Evolutionary conservation across 2,113 vertebrate genomes (phyloP).

Genomic region (Chionomys nivalis): DNA sequence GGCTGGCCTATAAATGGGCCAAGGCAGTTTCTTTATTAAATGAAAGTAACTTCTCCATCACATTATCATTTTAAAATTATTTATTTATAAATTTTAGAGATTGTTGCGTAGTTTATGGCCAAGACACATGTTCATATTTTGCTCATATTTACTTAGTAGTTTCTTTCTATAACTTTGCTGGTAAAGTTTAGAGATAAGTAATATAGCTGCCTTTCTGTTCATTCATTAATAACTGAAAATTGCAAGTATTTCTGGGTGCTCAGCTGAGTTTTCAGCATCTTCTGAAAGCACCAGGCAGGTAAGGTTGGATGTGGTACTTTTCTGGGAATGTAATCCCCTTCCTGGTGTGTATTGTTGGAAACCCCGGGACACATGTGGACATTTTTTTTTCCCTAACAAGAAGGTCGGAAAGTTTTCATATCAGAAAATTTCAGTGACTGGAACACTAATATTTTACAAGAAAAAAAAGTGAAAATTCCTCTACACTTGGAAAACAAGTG

Average conservation of each 20-base stretch:
- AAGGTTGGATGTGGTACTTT: conserved; percentile 50
- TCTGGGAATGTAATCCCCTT: conserved; percentile 48
- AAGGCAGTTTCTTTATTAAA: no score
- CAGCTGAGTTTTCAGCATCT: conserved; percentile 45
- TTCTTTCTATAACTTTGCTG: not conserved
- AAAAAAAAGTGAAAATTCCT: conserved; percentile 56
- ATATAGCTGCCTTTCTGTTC: not conserved
- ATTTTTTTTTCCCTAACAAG: conserved; percentile 59
- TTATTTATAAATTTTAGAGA: conserved; percentile 39
- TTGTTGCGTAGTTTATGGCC: not conserved
- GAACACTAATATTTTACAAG: conserved; percentile 66
- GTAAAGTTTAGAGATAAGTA: conserved; percentile 11
- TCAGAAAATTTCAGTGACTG: conserved; percentile 61
- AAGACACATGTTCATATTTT: conserved; percentile 5
- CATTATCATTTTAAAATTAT: not conserved
- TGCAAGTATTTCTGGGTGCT: conserved; percentile 48
- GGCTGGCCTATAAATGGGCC: no score
- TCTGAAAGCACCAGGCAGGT: conserved; percentile 55
- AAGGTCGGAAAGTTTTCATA: conserved; percentile 69
- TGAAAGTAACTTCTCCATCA: no score
- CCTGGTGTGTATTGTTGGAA: conserved; percentile 60
- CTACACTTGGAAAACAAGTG: conserved; percentile 61
- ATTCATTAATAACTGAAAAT: conserved; percentile 39
- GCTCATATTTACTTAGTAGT: not conserved
- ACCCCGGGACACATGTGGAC: conserved; percentile 44